Base-by-base conservation (phyloP, 2,113 vertebrate genomes). In the Indicator maculatus region DNA sequence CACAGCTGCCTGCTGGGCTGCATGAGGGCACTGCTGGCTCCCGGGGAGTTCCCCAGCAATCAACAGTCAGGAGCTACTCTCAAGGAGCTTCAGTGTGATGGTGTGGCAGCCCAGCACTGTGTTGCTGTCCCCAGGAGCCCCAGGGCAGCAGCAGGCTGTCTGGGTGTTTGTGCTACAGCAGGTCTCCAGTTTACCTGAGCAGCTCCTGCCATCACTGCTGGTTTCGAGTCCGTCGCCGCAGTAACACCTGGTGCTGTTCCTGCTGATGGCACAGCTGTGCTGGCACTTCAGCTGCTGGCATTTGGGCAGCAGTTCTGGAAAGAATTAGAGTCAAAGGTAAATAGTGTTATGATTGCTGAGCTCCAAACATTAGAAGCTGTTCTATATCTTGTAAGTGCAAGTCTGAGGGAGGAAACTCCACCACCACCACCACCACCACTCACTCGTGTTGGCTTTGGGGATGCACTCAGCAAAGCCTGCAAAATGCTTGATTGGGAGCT, bases 221-320 rank as follows among this genome's bases (percentile, higher is more conserved):
- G 99, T 96, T 97, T 99, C 98, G 28, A 98, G 99, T 26, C 99
- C 99, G 52, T 99, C 98, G 11, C 98, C 92, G 33, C 99, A 99
- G 97, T 99, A 99, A 88, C 99, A 99, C 96, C 97, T 97, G 45
- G 98, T 99, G 94, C 97, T 97, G 12, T 99, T 99, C 97, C 98
- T 98, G 81, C 98, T 96, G 92, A 99, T 97, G 93, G 98, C 98
- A 96, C 99, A 99, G 93, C 97, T 99, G 76, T 99, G 98, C 28
- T 98, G 98, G 95, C 99, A 99, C 17, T 97, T 98, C 92, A 98
- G 96, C 96, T 98, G 98, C 13, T 99, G 98, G 97, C 99, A 99
- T 90, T 83, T 98, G 94, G 99, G 98, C 93, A 99, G 96, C 44
- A 99, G 91, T 96, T 99, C 99, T 99, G 98, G 36, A 88, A 96